These are phyloP conservation scores for Theodoxus fluviatilis DNA, from an alignment of 2,888 invertebrate species.

Conservation along the genomic window DNA sequence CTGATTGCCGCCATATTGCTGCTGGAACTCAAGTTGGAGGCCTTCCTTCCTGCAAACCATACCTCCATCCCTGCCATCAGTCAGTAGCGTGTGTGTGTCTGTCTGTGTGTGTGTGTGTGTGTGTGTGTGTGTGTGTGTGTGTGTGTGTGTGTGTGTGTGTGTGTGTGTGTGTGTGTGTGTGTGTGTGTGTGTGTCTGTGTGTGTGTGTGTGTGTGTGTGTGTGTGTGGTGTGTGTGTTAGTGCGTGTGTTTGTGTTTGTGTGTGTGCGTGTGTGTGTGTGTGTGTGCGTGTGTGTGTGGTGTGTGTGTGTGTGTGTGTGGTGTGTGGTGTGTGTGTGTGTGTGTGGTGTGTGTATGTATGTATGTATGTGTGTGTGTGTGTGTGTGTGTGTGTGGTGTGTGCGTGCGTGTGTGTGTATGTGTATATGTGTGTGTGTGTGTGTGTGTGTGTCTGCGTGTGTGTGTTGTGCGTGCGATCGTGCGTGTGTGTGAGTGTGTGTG, in stretches of 20 bases:
- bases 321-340: background rate
- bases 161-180: constrained; percentile 13
- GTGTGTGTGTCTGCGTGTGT: constrained; percentile 5
- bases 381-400: background rate
- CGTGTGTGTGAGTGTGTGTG: background rate
- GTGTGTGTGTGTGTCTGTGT: constrained; percentile 3
- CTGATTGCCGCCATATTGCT: constrained; percentile 31
- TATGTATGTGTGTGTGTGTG: background rate
- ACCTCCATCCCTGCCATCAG: constrained; percentile 47
- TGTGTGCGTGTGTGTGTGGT: constrained; percentile 8
- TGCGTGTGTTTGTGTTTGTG: background rate
- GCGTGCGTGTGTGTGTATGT: constrained; percentile 7
- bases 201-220: constrained; percentile 20
- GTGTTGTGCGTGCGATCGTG: constrained; percentile 10
- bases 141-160: constrained; percentile 7
- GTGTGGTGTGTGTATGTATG: constrained; percentile 3
- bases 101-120: background rate
- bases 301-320: constrained; percentile 14
- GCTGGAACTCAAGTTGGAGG: constrained; percentile 44
- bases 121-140: background rate
- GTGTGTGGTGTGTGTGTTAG: constrained; percentile 9
- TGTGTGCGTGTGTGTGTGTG: background rate
- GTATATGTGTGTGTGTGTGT: constrained; percentile 10
- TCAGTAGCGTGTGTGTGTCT: constrained; percentile 32
- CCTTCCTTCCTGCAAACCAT: constrained; percentile 48